Evolutionary conservation across 2,113 vertebrate species (phyloP), one percentile per base, ranked within the genome.

Genomic region (Ariopsis seemanni): DNA sequence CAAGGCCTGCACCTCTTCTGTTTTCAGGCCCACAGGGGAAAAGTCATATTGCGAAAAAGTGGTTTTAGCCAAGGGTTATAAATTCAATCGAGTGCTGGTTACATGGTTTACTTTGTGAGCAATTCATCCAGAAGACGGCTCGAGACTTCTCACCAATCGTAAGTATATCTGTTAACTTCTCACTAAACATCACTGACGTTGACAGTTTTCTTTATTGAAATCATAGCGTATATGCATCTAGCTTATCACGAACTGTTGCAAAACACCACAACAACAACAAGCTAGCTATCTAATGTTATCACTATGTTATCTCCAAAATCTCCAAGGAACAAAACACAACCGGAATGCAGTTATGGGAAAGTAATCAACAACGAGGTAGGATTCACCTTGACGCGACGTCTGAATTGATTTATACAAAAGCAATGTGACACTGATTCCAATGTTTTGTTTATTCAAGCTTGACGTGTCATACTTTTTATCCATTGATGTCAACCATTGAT

Each of bases 61-160:
- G 89, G 89, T 91, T 90, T 87, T 65, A 85, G 83, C 67, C 55
- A 65, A 93, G 89, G 91, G 87, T 83, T 94, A 94, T 95, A 95
- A 94, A 94, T 90, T 87, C 85, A 91, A 92, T 89, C 85, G 84
- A 88, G 86, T 85, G 50, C 86, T 34, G 1, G 18, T 30, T 15
- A 62, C 17, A 87, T 79, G 86, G 89, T 86, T 92, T 88, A 91
- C 82, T 90, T 20, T 50, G 83, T 74, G 42, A 48, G 80, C 50
- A 71, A 57, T 85, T 86, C 62, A 74, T 88, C 52, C 72, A 74
- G 90, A 90, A 1, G 83, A 93, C 88, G 92, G 80, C 74, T 86
- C 84, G 9, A 52, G 1, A 50, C 65, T 72, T 50, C 2, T 77
- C 87, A 60, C 25, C 75, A 88, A 87, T 22, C 91, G 94, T 95